These are phyloP conservation scores for Pampusana beccarii DNA, from an alignment of 2,113 vertebrate genomes.

Conservation along the genomic window DNA sequence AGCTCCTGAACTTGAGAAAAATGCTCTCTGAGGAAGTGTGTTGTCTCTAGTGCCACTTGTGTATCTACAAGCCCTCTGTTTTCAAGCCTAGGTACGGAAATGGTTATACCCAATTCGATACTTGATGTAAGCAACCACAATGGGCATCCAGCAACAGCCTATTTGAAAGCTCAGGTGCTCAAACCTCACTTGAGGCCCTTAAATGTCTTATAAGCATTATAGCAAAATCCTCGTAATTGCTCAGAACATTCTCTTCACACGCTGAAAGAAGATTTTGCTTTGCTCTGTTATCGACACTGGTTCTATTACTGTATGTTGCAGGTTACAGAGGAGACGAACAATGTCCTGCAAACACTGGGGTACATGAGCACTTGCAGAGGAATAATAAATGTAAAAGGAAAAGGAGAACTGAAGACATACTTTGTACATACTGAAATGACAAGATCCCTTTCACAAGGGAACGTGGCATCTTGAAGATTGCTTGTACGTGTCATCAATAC, in stretches of 20 bases:
- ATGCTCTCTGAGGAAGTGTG: not conserved
- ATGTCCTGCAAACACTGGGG: conserved; percentile 85
- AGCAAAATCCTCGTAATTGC: not conserved
- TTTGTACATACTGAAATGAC: conserved; percentile 97
- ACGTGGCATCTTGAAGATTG: conserved; percentile 75
- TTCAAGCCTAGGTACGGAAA: not conserved
- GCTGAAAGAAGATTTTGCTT: not conserved
- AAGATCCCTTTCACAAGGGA: conserved; percentile 91
- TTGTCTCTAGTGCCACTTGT: not conserved
- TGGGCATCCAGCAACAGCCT: not conserved
- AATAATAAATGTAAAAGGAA: conserved; percentile 97
- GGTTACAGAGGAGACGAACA: conserved; percentile 94
- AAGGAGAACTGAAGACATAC: conserved; percentile 95
- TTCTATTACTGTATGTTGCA: conserved; percentile 1
- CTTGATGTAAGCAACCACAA: not conserved
- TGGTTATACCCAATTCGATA: not conserved
- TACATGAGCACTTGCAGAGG: conserved; percentile 94
- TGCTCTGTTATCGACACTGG: not conserved
- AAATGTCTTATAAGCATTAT: not conserved
- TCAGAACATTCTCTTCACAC: not conserved
- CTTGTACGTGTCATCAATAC: conserved; percentile 3
- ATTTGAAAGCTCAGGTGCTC: not conserved
- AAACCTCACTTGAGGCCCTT: not conserved
- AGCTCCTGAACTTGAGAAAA: not conserved
- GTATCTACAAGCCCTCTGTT: not conserved